A percentile compares a stretch with the other conserved stretches of the same genome.
These are phyloP conservation scores for Sebastes minor DNA, from an alignment of 2,797 vertebrate genomes.

Conservation along the genomic window DNA sequence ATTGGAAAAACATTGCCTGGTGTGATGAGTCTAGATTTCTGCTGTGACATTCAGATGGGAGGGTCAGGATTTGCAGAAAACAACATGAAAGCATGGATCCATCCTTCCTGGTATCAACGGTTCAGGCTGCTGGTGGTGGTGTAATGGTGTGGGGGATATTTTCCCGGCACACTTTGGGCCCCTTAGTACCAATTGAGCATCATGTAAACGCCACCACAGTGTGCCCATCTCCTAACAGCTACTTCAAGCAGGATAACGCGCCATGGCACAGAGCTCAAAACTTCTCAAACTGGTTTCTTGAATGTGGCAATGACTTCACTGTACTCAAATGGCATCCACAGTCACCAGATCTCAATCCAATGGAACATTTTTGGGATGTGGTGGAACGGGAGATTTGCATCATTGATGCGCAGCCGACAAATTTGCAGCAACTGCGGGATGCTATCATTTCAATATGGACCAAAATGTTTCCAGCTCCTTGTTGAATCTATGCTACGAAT, in stretches of 20 bases:
- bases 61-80: conserved; percentile 39
- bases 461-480: background rate
- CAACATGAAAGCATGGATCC: background rate
- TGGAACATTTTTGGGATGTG: conserved; percentile 12
- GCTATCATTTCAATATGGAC: background rate
- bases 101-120: background rate
- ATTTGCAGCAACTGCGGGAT: conserved; percentile 31
- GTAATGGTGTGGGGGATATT: too few species aligned
- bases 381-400: conserved; percentile 38
- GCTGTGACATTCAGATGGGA: conserved; percentile 32
- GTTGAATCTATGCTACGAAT: background rate
- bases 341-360: conserved; percentile 27
- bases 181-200: background rate
- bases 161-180: background rate
- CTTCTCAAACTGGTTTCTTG: conserved; percentile 5
- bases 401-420: conserved; percentile 55
- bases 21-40: background rate
- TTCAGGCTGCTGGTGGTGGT: background rate
- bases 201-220: background rate
- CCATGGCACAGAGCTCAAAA: background rate
- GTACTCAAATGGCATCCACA: conserved; percentile 1
- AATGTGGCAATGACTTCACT: background rate
- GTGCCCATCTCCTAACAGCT: background rate
- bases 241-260: background rate
- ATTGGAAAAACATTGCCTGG: too few species aligned